A percentile compares a stretch with the other conserved stretches of the same genome.
Evolutionary conservation across 92 coral and sea anemone species (phyloP).

Genomic region (Galaxea fascicularis): DNA sequence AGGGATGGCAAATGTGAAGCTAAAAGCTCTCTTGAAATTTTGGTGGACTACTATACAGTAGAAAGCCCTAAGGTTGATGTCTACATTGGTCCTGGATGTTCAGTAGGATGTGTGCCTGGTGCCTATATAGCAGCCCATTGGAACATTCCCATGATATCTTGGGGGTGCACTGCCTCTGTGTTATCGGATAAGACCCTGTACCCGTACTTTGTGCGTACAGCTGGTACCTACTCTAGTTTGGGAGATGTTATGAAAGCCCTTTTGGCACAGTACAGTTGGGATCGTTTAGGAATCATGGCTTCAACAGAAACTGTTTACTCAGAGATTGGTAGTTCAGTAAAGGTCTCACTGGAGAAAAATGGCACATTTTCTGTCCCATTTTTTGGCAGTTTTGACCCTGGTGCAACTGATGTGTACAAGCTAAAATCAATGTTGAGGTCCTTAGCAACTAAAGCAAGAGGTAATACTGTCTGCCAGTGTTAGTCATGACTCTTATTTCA

Average conservation of each 20-base stretch:
- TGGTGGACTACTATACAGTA: conserved; percentile 57
- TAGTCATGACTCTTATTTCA: no score
- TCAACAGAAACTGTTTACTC: conserved; percentile 64
- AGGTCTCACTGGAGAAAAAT: conserved; percentile 58
- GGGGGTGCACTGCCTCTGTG: conserved; percentile 77
- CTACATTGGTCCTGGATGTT: conserved; percentile 86
- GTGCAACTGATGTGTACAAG: conserved; percentile 32
- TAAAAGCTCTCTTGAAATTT: conserved; percentile 47
- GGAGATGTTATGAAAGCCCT: conserved; percentile 52
- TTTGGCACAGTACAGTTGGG: conserved; percentile 58
- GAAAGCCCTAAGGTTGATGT: conserved; percentile 73
- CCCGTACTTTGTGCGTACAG: conserved; percentile 80
- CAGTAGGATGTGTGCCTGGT: conserved; percentile 71
- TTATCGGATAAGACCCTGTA: conserved; percentile 69
- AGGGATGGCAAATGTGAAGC: conserved; percentile 63
- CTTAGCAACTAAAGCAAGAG: conserved; percentile 57
- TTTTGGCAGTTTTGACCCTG: conserved; percentile 74
- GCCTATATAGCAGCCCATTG: conserved; percentile 77
- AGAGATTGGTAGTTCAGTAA: conserved; percentile 43
- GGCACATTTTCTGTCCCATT: conserved; percentile 52
- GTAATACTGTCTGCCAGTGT: conserved; percentile 41
- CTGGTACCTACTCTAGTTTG: conserved; percentile 60
- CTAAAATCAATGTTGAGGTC: conserved; percentile 68
- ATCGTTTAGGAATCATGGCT: conserved; percentile 67
- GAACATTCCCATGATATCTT: conserved; percentile 79